A percentile compares a stretch with the other conserved stretches of the same genome.
phyloP scores from a whole-genome alignment of 2,888 invertebrate species.

The Lasioglossum pauxillum region DNA sequence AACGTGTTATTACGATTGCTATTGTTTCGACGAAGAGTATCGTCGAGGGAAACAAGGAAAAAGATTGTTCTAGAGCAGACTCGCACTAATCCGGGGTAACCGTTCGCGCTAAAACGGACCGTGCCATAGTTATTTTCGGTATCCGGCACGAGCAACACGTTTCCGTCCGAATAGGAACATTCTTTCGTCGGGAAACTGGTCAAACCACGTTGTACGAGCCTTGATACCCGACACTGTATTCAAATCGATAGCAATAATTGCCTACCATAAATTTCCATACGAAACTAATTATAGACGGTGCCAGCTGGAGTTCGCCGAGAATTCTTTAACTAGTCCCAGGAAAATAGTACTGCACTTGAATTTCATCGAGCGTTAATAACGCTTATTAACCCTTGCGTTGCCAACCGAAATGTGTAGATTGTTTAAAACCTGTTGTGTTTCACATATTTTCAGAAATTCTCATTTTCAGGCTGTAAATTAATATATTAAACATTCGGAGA shows the following conservation, averaged over 20 bases:
- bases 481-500: too few species aligned
- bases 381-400: background rate
- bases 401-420: too few species aligned
- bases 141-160: slow-evolving; percentile 17
- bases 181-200: background rate
- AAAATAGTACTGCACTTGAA: background rate
- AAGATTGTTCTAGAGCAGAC: background rate
- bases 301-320: background rate
- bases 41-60: background rate
- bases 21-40: background rate
- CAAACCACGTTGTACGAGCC: slow-evolving; percentile 8
- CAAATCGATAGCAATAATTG: slow-evolving; percentile 1
- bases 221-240: background rate
- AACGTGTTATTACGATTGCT: background rate
- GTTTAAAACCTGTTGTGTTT: too few species aligned
- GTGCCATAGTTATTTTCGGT: slow-evolving; percentile 41
- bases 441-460: too few species aligned
- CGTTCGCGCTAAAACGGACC: slow-evolving; percentile 18
- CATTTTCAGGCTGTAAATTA: too few species aligned
- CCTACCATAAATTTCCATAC: background rate
- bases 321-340: background rate
- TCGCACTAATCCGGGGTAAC: slow-evolving; percentile 5
- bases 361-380: background rate
- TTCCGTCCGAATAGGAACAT: slow-evolving; percentile 2
- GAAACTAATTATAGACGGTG: slow-evolving; percentile 16